Evolutionary conservation across 2,113 vertebrate genomes (phyloP), one percentile per base, ranked within the genome.

Genomic region (Anoura caudifer): DNA sequence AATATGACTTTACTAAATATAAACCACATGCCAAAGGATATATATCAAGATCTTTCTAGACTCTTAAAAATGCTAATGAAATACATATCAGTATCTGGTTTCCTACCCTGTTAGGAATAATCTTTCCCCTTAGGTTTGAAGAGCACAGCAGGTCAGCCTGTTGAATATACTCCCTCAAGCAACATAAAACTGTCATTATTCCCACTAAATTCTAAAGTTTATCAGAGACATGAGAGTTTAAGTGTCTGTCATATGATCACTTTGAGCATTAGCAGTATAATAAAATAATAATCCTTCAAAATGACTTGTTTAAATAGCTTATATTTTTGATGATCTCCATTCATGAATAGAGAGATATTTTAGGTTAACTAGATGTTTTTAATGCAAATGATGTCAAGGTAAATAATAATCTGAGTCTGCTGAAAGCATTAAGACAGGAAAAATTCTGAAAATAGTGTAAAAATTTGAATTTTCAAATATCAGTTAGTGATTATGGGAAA

Each of bases 31-130:
- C 72, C 90, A 94, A 95, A 95, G 84, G 13, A 83, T 92, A 16
- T 76, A 80, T 96, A 96, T 97, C 31, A 89, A 41, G 76, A 97
- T 82, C 33, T 89, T 97, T 95, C 45, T 84, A 97, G 90, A 95
- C 8, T 90, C 95, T 38, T 33, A 10, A 10, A 96, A 83, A 92
- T 94, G 14, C 70, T 98, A 96, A 93, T 95, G 96, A 96, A 98
- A 95, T 59, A 96, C 10, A 97, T 61, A 69, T 91, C 65, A 93
- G 33, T 41, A 67, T 97, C 90, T 95, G 26, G 16, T 92, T 96
- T 81, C 0, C 0, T 87, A 65, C 72, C 19, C 28, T 94, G 31
- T 97, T 70, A 95, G 91, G 90, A 93, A 67, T n/a, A 93, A 24
- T 59, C 8, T 4, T 87, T 94, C 81, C 77, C 52, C 36, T 24